These are phyloP conservation scores for Calephelis nemesis DNA, from an alignment of 1,140 invertebrate species.

Conservation along the genomic window DNA sequence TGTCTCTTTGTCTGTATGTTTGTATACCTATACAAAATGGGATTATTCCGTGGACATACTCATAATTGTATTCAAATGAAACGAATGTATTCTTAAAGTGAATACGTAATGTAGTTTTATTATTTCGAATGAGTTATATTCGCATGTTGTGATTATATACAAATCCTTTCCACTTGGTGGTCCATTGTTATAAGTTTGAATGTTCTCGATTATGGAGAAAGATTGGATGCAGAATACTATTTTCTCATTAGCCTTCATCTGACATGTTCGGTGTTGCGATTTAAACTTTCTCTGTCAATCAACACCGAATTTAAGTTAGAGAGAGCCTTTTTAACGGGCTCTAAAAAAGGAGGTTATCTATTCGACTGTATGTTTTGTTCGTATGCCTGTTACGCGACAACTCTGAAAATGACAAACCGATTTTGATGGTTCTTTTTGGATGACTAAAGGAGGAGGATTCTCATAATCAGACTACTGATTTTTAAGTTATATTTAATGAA, in stretches of 20 bases:
- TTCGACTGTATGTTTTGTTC: no score
- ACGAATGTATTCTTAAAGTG: constrained; percentile 4
- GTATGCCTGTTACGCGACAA: no score
- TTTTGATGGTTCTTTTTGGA: no score
- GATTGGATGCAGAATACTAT: background rate
- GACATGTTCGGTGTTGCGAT: background rate
- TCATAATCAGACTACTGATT: no score
- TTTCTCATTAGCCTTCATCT: background rate
- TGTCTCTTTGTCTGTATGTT: no score
- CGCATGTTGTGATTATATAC: background rate
- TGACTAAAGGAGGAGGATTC: no score
- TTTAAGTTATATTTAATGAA: no score
- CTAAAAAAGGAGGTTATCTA: no score
- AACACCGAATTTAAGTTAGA: no score
- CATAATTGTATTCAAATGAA: constrained; percentile 9
- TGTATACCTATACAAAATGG: no score
- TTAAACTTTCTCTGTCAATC: background rate
- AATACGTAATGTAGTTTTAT: constrained; percentile 9
- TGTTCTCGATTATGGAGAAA: background rate
- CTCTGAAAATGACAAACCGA: no score
- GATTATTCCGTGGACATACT: background rate
- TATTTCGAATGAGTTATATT: background rate
- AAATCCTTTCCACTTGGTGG: background rate
- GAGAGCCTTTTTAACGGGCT: no score
- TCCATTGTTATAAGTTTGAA: constrained; percentile 1